phyloP scores from a whole-genome alignment of 2,888 invertebrate species.

The Ernsta delagoae region DNA sequence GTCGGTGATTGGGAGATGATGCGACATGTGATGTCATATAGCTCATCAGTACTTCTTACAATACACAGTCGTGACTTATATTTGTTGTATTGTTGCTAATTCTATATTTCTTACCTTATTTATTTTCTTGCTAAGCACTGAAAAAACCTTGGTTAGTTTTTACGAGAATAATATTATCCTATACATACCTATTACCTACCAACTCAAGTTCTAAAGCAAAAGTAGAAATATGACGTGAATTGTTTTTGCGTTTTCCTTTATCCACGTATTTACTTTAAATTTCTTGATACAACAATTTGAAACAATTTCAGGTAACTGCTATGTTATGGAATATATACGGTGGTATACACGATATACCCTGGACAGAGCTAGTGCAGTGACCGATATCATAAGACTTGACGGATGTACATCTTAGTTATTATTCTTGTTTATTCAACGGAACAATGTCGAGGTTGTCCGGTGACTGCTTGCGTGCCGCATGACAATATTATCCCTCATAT shows the following conservation, averaged over 20 bases:
- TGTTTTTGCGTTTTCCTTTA: not conserved
- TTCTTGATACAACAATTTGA: not conserved
- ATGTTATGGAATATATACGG: too few species aligned
- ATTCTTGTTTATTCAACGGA: slow-evolving; percentile 58
- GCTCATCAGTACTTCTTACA: slow-evolving; percentile 7
- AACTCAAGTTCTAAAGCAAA: not conserved
- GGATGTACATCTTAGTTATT: slow-evolving; percentile 56
- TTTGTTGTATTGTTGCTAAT: slow-evolving; percentile 15
- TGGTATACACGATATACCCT: too few species aligned
- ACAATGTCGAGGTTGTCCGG: slow-evolving; percentile 60
- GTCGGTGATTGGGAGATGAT: slow-evolving; percentile 16
- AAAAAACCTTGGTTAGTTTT: slow-evolving; percentile 26
- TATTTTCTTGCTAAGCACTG: slow-evolving; percentile 3
- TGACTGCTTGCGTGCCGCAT: slow-evolving; percentile 55
- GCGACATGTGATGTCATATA: slow-evolving; percentile 29
- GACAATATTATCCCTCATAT: slow-evolving; percentile 49
- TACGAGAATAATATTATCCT: slow-evolving; percentile 6
- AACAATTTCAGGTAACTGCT: not conserved
- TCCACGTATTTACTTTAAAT: not conserved
- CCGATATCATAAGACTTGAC: slow-evolving; percentile 43
- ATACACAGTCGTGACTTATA: slow-evolving; percentile 24
- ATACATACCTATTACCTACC: too few species aligned
- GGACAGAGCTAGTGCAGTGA: slow-evolving; percentile 18
- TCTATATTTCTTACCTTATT: slow-evolving; percentile 13
- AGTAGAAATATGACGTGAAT: not conserved